phyloP scores from a whole-genome alignment of 2,888 invertebrate species.

The Cephonodes hylas region DNA sequence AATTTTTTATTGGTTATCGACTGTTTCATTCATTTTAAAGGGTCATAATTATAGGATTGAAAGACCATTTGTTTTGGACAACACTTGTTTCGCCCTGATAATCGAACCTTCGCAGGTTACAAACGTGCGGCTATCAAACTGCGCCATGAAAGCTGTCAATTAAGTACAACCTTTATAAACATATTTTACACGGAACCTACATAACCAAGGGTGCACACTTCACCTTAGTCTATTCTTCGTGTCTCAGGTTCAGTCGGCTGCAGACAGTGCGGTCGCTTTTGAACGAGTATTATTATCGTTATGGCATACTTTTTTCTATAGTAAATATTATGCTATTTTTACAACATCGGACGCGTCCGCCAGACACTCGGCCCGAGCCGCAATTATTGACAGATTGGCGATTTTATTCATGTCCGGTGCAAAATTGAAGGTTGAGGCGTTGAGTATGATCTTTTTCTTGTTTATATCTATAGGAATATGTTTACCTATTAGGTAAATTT shows the following conservation, averaged over 20 bases:
- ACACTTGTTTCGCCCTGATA: no score
- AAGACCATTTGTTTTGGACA: no score
- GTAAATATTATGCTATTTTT: slow-evolving; percentile 15
- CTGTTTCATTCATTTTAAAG: no score
- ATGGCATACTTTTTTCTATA: slow-evolving; percentile 13
- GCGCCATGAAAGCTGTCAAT: background rate
- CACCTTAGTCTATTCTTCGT: slow-evolving; percentile 10
- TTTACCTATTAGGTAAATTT: no score
- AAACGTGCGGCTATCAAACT: no score
- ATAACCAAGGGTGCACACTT: background rate
- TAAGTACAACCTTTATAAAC: background rate
- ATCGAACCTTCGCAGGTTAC: no score
- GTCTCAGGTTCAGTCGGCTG: slow-evolving; percentile 14
- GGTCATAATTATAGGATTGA: no score
- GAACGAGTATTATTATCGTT: slow-evolving; percentile 15
- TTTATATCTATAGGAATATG: no score
- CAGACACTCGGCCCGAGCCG: background rate
- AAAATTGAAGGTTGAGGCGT: background rate
- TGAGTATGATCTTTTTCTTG: background rate
- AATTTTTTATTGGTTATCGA: no score
- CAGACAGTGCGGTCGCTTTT: slow-evolving; percentile 15
- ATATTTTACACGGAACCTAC: background rate
- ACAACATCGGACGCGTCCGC: slow-evolving; percentile 4
- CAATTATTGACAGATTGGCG: background rate
- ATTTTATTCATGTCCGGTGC: background rate